Conservation (phyloP, 2,888 invertebrate genomes). For the Watsonalla binaria region DNA sequence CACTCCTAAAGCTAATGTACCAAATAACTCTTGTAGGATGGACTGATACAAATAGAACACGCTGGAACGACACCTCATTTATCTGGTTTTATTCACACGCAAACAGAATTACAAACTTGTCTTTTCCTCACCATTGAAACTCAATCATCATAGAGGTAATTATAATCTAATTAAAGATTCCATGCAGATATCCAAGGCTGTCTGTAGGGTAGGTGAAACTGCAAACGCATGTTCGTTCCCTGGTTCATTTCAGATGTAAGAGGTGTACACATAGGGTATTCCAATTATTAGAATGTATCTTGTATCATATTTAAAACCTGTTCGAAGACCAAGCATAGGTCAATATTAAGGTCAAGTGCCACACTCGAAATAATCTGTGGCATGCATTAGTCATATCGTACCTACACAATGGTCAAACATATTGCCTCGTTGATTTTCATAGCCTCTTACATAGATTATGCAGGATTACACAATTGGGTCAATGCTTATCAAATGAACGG, state of each 20-base stretch:
- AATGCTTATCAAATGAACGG: constrained; percentile 30
- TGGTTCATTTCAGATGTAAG: not conserved
- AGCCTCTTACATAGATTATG: constrained; percentile 12
- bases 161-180: not conserved
- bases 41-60: constrained; percentile 40
- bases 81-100: constrained; percentile 21
- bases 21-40: constrained; percentile 46
- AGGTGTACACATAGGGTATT: not conserved
- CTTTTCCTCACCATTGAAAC: not conserved
- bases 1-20: constrained; percentile 44
- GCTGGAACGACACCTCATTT: constrained; percentile 17
- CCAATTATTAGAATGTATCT: not conserved
- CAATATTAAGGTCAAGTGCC: constrained; percentile 23
- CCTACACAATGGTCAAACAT: not conserved
- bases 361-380: constrained; percentile 10
- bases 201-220: no score
- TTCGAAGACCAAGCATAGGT: constrained; percentile 28
- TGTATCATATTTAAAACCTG: constrained; percentile 3
- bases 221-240: no score
- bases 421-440: not conserved
- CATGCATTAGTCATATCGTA: constrained; percentile 2
- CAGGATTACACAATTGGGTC: constrained; percentile 33
- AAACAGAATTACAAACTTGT: constrained; percentile 10
- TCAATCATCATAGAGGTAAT: not conserved
- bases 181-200: no score